Evolutionary conservation across 2,797 vertebrate species (phyloP).

Genomic region (Scleropages formosus): DNA sequence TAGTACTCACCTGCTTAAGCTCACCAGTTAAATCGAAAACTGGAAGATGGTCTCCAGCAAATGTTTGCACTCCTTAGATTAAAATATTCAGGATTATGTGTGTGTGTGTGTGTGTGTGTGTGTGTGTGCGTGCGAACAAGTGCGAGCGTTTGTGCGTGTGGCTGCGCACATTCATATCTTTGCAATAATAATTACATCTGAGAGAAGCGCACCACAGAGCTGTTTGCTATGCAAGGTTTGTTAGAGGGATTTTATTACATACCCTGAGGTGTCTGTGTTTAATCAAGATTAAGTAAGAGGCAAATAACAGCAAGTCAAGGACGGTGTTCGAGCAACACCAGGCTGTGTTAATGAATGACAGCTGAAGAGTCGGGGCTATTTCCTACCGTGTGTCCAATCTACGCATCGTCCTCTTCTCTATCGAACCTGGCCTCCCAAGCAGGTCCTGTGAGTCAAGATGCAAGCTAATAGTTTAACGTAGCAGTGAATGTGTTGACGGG

Average conservation of each 20-base stretch:
- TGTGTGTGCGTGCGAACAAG: background rate
- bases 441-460: conserved; percentile 6
- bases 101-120: background rate
- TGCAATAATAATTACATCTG: conserved; percentile 30
- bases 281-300: conserved; percentile 48
- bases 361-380: conserved; percentile 33
- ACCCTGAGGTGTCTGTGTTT: conserved; percentile 36
- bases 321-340: conserved; percentile 32
- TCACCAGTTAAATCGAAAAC: background rate
- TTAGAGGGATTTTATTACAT: conserved; percentile 31
- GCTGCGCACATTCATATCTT: background rate
- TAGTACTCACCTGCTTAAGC: background rate
- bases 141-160: background rate
- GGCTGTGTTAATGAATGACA: conserved; percentile 44
- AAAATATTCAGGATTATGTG: background rate
- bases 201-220: conserved; percentile 23
- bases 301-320: conserved; percentile 36
- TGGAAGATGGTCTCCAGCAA: background rate
- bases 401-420: conserved; percentile 39
- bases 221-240: conserved; percentile 38
- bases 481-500: background rate
- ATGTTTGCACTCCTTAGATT: background rate
- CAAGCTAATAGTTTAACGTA: background rate
- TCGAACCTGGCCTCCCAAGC: background rate
- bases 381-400: conserved; percentile 28